phyloP scores from a whole-genome alignment of 53 echinoderm and acorn worm species.

The Paelopatides confundens region DNA sequence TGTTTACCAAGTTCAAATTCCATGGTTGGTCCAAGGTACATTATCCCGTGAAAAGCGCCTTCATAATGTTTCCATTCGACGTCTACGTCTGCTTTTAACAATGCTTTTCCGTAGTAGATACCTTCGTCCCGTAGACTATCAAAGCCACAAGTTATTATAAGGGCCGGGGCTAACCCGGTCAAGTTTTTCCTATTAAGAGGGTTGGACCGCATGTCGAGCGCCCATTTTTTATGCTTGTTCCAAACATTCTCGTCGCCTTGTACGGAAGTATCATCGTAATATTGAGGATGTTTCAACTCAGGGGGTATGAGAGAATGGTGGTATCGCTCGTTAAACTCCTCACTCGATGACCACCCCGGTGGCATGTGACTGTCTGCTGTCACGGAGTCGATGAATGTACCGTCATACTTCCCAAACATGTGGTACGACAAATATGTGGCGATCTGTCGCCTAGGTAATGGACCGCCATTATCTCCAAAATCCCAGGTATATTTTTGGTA shows the following conservation, averaged over 20 bases:
- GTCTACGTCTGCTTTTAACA: conserved; percentile 42
- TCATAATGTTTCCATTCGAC: conserved; percentile 59
- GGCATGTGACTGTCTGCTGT: conserved; percentile 63
- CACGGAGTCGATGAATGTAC: conserved; percentile 42
- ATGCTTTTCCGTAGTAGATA: conserved; percentile 42
- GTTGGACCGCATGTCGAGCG: conserved; percentile 36
- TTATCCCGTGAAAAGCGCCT: conserved; percentile 63
- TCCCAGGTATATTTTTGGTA: conserved; percentile 55
- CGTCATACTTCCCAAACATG: conserved; percentile 54
- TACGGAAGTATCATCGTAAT: conserved; percentile 29
- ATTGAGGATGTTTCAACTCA: conserved; percentile 9
- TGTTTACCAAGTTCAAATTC: conserved; percentile 17
- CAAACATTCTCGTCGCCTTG: conserved; percentile 55
- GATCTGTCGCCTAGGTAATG: background rate
- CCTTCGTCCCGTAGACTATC: conserved; percentile 66
- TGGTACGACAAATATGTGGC: conserved; percentile 50
- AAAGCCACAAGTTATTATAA: conserved; percentile 48
- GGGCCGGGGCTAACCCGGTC: conserved; percentile 57
- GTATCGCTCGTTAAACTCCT: background rate
- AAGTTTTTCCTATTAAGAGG: conserved; percentile 55
- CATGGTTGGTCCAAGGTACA: conserved; percentile 19
- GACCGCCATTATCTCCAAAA: conserved; percentile 46
- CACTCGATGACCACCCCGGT: conserved; percentile 35
- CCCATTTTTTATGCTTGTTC: conserved; percentile 34
- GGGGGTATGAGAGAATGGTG: background rate